Evolutionary conservation across 2,113 vertebrate genomes (phyloP).

Genomic region (Bos indicus): DNA sequence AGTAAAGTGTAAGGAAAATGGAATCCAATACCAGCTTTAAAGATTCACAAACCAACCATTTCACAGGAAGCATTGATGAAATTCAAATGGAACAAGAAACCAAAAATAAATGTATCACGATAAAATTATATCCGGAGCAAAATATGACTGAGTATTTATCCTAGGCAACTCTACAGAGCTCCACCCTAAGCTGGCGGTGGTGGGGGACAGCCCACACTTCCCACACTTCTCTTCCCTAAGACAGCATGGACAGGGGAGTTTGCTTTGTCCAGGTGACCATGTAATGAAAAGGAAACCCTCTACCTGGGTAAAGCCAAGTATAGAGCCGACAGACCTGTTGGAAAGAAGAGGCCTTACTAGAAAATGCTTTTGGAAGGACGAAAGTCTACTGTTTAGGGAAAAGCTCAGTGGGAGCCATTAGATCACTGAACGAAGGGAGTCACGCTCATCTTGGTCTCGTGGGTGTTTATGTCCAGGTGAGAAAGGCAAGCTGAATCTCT

Average conservation of each 20-base stretch:
- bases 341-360: background rate
- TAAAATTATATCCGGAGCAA: background rate
- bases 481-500: background rate
- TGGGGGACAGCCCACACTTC: background rate
- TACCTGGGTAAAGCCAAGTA: background rate
- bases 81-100: background rate
- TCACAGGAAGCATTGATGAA: background rate
- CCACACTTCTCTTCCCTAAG: background rate
- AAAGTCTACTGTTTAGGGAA: background rate
- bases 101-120: background rate
- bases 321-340: background rate
- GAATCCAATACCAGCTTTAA: background rate
- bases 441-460: background rate
- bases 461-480: background rate
- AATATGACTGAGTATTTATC: background rate
- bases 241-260: background rate
- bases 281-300: background rate
- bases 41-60: background rate
- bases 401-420: background rate
- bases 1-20: background rate
- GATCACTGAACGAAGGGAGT: background rate
- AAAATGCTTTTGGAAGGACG: background rate
- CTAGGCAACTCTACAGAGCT: background rate
- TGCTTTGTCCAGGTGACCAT: background rate
- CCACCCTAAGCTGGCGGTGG: no score